These are phyloP conservation scores for Zaprionus ornatus DNA, from an alignment of 1,140 invertebrate species.

Conservation along the genomic window DNA sequence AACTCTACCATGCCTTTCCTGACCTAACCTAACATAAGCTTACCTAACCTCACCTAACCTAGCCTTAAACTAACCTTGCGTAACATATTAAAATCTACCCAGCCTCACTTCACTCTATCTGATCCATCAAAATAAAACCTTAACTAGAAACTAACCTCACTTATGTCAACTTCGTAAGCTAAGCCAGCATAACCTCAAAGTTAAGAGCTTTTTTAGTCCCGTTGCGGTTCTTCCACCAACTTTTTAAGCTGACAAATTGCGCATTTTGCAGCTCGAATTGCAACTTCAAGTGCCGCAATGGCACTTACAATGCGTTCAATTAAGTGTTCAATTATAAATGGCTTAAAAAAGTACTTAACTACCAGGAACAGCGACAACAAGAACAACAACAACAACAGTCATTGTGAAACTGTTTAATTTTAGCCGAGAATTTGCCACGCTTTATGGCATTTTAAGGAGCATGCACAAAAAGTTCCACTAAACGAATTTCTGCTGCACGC, in stretches of 20 bases:
- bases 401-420: conserved; percentile 62
- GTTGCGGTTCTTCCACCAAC: neutral
- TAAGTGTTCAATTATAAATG: conserved; percentile 69
- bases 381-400: conserved; percentile 13
- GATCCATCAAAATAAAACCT: neutral
- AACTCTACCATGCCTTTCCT: neutral
- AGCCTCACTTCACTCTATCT: neutral
- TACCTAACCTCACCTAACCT: neutral
- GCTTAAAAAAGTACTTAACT: conserved; percentile 39
- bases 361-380: conserved; percentile 6
- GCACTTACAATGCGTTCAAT: conserved; percentile 63
- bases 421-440: conserved; percentile 62
- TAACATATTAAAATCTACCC: neutral
- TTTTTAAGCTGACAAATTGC: conserved; percentile 8
- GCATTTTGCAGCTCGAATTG: neutral
- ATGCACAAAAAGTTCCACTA: conserved; percentile 51
- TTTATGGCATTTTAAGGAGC: conserved; percentile 64
- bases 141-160: neutral
- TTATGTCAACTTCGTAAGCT: neutral
- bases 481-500: conserved; percentile 68
- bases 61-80: neutral
- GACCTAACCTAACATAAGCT: neutral
- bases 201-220: neutral
- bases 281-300: conserved; percentile 10
- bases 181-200: neutral